These are phyloP conservation scores for Agrochola circellaris DNA, from an alignment of 2,888 invertebrate species.

Conservation along the genomic window DNA sequence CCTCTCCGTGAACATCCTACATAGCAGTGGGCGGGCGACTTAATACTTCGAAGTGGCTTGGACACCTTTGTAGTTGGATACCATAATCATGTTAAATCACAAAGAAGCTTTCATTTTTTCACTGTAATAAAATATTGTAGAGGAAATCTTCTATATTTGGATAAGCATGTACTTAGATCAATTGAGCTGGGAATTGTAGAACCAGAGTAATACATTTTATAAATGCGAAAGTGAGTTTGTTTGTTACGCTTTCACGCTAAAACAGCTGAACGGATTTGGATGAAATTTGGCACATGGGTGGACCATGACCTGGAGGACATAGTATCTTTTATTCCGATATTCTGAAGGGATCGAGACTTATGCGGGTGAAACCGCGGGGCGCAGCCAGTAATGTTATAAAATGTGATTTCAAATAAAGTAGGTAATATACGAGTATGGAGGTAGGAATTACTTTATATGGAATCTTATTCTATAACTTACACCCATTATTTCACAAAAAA, in stretches of 20 bases:
- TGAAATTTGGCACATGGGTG: no score
- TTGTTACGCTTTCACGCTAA: no score
- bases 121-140: slow-evolving; percentile 14
- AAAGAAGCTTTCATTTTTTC: slow-evolving; percentile 10
- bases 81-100: slow-evolving; percentile 16
- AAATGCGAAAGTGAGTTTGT: no score
- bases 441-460: neutral
- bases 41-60: slow-evolving; percentile 4
- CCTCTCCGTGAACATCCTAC: neutral
- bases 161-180: neutral
- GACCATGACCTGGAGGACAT: no score
- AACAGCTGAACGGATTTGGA: no score
- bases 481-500: no score
- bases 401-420: neutral
- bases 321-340: no score
- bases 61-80: slow-evolving; percentile 5
- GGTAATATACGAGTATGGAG: no score
- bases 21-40: neutral
- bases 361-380: no score
- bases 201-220: slow-evolving; percentile 9
- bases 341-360: no score
- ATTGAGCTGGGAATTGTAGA: slow-evolving; percentile 34
- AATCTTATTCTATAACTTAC: neutral
- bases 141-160: slow-evolving; percentile 9
- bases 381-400: neutral